Percentiles rank a stretch among this genome's conserved stretches.
Evolutionary conservation across 2,888 invertebrate species (phyloP).

Genomic region (Dryocosmus kuriphilus): DNA sequence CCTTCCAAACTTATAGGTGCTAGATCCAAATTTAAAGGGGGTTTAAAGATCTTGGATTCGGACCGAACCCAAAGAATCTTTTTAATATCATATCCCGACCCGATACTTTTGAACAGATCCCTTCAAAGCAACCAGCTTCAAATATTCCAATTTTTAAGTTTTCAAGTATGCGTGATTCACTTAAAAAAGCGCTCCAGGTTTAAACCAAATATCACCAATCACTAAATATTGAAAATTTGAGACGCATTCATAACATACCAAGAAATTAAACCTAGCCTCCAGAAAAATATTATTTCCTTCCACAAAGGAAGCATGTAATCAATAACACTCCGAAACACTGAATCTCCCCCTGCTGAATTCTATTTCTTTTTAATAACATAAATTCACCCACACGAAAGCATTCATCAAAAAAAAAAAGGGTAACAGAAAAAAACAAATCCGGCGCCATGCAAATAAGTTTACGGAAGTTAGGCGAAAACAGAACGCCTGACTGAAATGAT

Average conservation of each 20-base stretch:
- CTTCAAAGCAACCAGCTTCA: too few relatives aligned
- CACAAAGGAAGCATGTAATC: conserved; percentile 1
- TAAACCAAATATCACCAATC: too few relatives aligned
- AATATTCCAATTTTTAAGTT: too few relatives aligned
- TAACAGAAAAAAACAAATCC: neutral
- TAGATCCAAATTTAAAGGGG: too few relatives aligned
- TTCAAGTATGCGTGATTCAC: too few relatives aligned
- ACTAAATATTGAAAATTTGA: neutral
- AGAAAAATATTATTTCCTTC: conserved; percentile 2
- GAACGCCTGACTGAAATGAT: conserved; percentile 7
- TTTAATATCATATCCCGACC: too few relatives aligned
- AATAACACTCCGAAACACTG: conserved; percentile 1
- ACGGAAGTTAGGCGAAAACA: conserved; percentile 20
- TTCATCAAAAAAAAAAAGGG: neutral
- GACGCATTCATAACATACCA: neutral
- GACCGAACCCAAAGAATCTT: too few relatives aligned
- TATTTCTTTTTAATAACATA: too few relatives aligned
- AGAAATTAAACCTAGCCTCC: neutral
- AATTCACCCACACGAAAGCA: neutral
- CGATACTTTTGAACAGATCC: too few relatives aligned
- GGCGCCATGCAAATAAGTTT: conserved; percentile 27
- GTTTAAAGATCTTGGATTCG: too few relatives aligned
- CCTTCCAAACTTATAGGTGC: too few relatives aligned
- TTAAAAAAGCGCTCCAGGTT: too few relatives aligned
- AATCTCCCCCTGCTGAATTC: neutral